These are phyloP conservation scores for Aplocera efformata DNA, from an alignment of 2,888 invertebrate species.

Conservation along the genomic window DNA sequence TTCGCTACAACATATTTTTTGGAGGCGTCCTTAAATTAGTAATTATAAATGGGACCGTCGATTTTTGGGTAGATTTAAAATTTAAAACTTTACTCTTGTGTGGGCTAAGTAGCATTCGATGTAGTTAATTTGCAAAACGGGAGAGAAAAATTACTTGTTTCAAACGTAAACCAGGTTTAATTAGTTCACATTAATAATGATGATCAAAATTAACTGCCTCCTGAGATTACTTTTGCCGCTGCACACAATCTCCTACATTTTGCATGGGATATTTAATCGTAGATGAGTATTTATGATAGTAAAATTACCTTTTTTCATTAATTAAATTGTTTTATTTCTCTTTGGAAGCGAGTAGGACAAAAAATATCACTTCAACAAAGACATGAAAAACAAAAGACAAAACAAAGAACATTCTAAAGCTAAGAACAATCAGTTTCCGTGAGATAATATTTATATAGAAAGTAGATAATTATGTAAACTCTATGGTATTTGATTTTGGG, in stretches of 20 bases:
- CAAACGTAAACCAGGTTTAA: conserved; percentile 66
- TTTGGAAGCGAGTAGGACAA: too few relatives aligned
- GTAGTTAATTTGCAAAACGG: conserved; percentile 67
- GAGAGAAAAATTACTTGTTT: conserved; percentile 63
- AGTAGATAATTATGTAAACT: too few relatives aligned
- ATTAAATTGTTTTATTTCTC: too few relatives aligned
- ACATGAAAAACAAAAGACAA: too few relatives aligned
- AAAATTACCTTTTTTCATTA: too few relatives aligned
- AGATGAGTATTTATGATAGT: too few relatives aligned
- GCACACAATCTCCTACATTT: conserved; percentile 25
- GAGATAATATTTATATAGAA: too few relatives aligned
- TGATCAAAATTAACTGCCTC: conserved; percentile 59
- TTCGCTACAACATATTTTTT: conserved; percentile 10
- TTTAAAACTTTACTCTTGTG: conserved; percentile 45
- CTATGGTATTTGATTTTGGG: too few relatives aligned
- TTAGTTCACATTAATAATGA: conserved; percentile 71
- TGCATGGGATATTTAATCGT: conserved; percentile 3
- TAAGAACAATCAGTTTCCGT: too few relatives aligned
- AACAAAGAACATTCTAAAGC: too few relatives aligned
- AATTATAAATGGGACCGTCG: conserved; percentile 25
- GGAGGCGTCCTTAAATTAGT: conserved; percentile 6
- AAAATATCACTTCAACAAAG: too few relatives aligned
- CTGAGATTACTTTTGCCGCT: conserved; percentile 32
- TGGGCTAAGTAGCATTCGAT: conserved; percentile 64
- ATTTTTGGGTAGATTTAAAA: conserved; percentile 33